Evolutionary conservation across 2,797 vertebrate species (phyloP), one percentile per base, ranked within the genome.

Genomic region (Helarctos malayanus): DNA sequence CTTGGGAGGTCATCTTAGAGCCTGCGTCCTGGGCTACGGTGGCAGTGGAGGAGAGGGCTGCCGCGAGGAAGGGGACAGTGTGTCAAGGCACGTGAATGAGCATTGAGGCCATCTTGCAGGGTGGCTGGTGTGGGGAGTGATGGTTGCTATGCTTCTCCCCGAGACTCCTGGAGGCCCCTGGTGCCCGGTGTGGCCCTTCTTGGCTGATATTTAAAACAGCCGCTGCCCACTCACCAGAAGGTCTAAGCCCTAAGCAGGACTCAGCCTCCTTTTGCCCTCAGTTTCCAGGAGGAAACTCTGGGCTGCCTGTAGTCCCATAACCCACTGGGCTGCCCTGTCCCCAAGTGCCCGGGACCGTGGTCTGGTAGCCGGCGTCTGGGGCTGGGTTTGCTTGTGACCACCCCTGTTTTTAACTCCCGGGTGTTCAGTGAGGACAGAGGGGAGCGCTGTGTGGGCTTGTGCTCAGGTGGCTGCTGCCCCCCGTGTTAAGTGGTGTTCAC

Each of bases 1-100:
- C 47, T 52, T 7, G 13, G 23, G 19, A 45, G 52, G 29, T 56
- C 16, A 5, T 65, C 61, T 75, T 35, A 41, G 63, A 49, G 56
- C 38, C 59, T 1, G 68, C 2, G 29, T 56, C 63, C 38, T 0
- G 3, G 9, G 16, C 49, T 1, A n/a, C 25, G 6, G 35, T 2
- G 1, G 47, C 19, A 3, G 71, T 7, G 18, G 71, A 61, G 57
- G 73, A 27, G 47, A 32, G 11, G 45, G 15, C 11, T 6, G 0
- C 18, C 4, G 19, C 3, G 14, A 54, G 59, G 91, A 61, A 38
- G 80, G 41, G 52, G 11, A 25, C 29, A 7, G 71, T 16, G 1
- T 1, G 0, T 79, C 9, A 14, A 1, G 45, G 32, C 10, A 1
- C 21, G 7, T 18, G 0, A 2, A 14, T 14, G 14, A 3, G 35